Evolutionary conservation across 2,113 vertebrate genomes (phyloP), one percentile per base, ranked within the genome.

Genomic region (Neomonachus schauinslandi): DNA sequence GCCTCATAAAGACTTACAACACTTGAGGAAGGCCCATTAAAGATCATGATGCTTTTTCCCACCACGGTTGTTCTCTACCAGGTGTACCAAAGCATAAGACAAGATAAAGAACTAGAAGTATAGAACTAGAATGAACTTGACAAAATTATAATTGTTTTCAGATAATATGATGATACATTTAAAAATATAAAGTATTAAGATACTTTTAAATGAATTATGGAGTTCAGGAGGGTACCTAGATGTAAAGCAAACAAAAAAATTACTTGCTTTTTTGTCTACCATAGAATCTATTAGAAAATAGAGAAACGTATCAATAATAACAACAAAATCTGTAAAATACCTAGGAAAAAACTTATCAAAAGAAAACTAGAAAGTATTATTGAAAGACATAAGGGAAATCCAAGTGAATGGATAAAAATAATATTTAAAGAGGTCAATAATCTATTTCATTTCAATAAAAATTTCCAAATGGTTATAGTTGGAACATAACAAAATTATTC

Each of bases 321-420:
- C 14, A 57, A 81, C 11, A 86, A 65, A 97, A 84, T 46, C 39
- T 39, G 55, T 93, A 36, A 86, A 90, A 39, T 74, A 39, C 21
- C 36, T 67, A 22, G 39, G 28, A 21, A 80, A 86, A 93, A 57
- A 49, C 26, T 49, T 26, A 74, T 19, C 80, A 33, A 74, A 80
- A 87, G 59, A 87, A 91, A 95, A 77, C 51, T 76, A 42, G 61
- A 49, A 76, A 77, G 7, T 57, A 22, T 51, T 93, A 59, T 33
- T 93, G 53, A 65, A 93, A 80, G 72, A 74, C 12, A 74, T 86
- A 59, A 36, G 46, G 55, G 19, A 93, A 85, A 59, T 65, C 33
- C n/a, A 92, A 83, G 42, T 36, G 39, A 87, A 74, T 81, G 36
- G 51, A 80, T 82, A 6, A 91, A 72, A 93, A 87, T 31, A 97